Conservation (phyloP, 1,140 invertebrate species). For the Alviniconcha marisindica region DNA sequence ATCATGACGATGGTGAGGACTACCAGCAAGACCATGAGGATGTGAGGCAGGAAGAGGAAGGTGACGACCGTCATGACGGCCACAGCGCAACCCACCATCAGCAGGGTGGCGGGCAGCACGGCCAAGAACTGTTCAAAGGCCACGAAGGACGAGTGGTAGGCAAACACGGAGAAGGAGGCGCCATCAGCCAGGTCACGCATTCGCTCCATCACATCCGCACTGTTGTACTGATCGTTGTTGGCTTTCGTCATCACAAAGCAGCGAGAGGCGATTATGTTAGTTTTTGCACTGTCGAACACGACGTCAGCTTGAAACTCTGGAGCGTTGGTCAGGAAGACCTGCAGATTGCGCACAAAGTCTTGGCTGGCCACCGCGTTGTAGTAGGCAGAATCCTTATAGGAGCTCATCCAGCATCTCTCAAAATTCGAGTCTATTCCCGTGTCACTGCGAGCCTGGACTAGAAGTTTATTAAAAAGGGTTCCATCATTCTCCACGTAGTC, state of each 20-base stretch:
- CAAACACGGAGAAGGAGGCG: conserved; percentile 53
- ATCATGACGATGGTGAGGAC: conserved; percentile 97
- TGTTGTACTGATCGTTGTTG: conserved; percentile 46
- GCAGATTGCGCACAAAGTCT: conserved; percentile 76
- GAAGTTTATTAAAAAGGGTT: conserved; percentile 26
- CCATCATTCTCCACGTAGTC: conserved; percentile 33
- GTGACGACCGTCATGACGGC: conserved; percentile 97
- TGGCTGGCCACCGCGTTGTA: conserved; percentile 65
- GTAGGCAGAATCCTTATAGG: conserved; percentile 29
- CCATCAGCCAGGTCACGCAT: conserved; percentile 55
- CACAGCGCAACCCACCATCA: conserved; percentile 94
- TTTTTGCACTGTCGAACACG: conserved; percentile 86
- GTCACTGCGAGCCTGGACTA: conserved; percentile 31
- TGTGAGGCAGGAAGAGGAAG: conserved; percentile 96
- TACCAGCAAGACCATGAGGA: conserved; percentile 95
- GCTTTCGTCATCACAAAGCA: conserved; percentile 55
- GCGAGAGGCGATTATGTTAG: conserved; percentile 84
- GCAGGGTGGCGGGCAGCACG: conserved; percentile 94
- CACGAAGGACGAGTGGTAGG: conserved; percentile 57
- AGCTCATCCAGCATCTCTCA: conserved; percentile 44
- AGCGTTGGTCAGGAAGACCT: conserved; percentile 76
- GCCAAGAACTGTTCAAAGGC: conserved; percentile 86
- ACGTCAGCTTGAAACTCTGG: conserved; percentile 85
- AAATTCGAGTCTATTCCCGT: conserved; percentile 32
- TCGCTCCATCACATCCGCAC: conserved; percentile 58